Evolutionary conservation across 2,113 vertebrate species (phyloP), one percentile per base, ranked within the genome.

Genomic region (Hydrolagus affinis): DNA sequence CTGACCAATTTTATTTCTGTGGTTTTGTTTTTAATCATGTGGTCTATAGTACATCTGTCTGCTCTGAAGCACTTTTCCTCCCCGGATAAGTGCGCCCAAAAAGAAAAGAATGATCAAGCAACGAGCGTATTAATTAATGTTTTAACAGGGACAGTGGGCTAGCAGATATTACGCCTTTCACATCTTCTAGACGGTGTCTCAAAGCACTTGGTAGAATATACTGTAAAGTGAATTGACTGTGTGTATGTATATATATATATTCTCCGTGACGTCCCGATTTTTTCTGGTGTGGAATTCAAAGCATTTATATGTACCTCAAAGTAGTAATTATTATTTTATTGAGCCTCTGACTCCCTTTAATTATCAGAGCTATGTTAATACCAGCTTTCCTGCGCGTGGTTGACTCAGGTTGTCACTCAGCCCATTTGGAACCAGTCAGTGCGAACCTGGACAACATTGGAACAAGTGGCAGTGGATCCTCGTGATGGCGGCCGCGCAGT

Each of bases 1-100:
- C n/a, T n/a, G n/a, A n/a, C n/a, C n/a, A n/a, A n/a, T n/a, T n/a
- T n/a, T n/a, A n/a, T n/a, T n/a, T n/a, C n/a, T n/a, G n/a, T n/a
- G n/a, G n/a, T n/a, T n/a, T n/a, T n/a, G n/a, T n/a, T n/a, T n/a
- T n/a, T n/a, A n/a, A n/a, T n/a, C n/a, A n/a, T n/a, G n/a, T n/a
- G n/a, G n/a, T n/a, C 62, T 28, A 60, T 62, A 64, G 78, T 83
- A 64, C 78, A 83, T 83, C 62, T 68, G 78, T 83, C 66, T 32
- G 66, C 78, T 60, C 78, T 83, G 78, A 60, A 83, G 78, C 78
- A 83, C 15, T 32, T 80, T 83, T n/a, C n/a, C n/a, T n/a, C 30
- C 17, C 66, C 30, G 78, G 75, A 60, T 28, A 80, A 80, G 12
- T 3, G 77, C 7, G 66, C n/a, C n/a, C n/a, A 9, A 83, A 80